Evolutionary conservation across 1,140 invertebrate genomes (phyloP).

Genomic region (Hypsibius dujardini): DNA sequence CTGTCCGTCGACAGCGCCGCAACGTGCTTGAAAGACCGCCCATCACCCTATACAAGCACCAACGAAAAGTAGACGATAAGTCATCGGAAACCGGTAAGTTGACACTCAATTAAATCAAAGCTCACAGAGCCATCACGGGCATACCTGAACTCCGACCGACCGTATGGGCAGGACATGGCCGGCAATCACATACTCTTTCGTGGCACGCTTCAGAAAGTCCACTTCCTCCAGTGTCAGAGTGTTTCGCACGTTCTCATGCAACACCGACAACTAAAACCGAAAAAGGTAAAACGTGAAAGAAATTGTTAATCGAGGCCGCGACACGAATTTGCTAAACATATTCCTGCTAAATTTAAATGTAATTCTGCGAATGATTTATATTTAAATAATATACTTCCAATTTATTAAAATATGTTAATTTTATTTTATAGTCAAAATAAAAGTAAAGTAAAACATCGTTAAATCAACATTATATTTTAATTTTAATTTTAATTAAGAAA

Average conservation of each 20-base stretch:
- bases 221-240: slow-evolving; percentile 57
- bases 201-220: slow-evolving; percentile 51
- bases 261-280: slow-evolving; percentile 53
- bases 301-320: not conserved
- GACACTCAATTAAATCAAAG: slow-evolving; percentile 17
- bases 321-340: no score
- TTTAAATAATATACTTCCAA: slow-evolving; percentile 7
- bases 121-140: slow-evolving; percentile 18
- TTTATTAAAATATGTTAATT: not conserved
- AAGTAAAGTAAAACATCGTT: not conserved
- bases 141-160: slow-evolving; percentile 88
- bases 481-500: no score
- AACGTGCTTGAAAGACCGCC: slow-evolving; percentile 83
- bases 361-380: no score
- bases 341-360: no score
- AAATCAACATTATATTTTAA: no score
- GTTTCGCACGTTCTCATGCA: slow-evolving; percentile 66
- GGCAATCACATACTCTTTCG: slow-evolving; percentile 53
- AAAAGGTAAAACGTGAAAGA: not conserved
- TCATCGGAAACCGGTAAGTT: not conserved
- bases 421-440: not conserved
- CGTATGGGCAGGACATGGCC: slow-evolving; percentile 78
- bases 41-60: slow-evolving; percentile 50
- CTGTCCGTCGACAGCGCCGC: slow-evolving; percentile 69
- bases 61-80: not conserved